phyloP scores from a whole-genome alignment of 1,140 invertebrate species.

The Nephila pilipes region DNA sequence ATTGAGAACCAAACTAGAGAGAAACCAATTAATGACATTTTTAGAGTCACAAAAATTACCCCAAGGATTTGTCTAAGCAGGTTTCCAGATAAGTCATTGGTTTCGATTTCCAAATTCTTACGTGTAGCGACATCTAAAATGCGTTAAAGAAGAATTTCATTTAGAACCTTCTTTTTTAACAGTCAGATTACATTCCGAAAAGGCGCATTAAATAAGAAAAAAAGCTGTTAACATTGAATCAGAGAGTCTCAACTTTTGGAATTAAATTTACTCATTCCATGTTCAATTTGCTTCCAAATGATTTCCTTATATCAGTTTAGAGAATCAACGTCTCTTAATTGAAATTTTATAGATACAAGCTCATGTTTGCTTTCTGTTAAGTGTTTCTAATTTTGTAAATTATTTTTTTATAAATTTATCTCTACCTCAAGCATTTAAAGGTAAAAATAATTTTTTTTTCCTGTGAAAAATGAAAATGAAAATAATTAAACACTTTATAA shows the following conservation, averaged over 20 bases:
- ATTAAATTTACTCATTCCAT: constrained; percentile 42
- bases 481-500: too few relatives aligned
- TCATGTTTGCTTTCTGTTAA: not conserved
- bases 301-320: not conserved
- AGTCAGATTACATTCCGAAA: not conserved
- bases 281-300: constrained; percentile 29
- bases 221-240: not conserved
- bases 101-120: constrained; percentile 44
- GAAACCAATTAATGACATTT: not conserved
- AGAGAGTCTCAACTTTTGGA: not conserved
- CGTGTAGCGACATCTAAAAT: constrained; percentile 35
- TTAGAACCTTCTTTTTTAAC: constrained; percentile 42
- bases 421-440: too few relatives aligned
- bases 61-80: not conserved
- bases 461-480: too few relatives aligned
- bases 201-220: constrained; percentile 42
- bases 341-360: not conserved
- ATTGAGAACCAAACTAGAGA: not conserved
- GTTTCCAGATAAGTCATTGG: not conserved
- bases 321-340: not conserved
- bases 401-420: too few relatives aligned
- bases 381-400: too few relatives aligned
- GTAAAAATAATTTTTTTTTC: too few relatives aligned
- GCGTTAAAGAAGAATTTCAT: constrained; percentile 46
- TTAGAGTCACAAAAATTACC: constrained; percentile 14